These are phyloP conservation scores for Drosophila gunungcola DNA, from an alignment of 1,140 invertebrate genomes.

Conservation along the genomic window DNA sequence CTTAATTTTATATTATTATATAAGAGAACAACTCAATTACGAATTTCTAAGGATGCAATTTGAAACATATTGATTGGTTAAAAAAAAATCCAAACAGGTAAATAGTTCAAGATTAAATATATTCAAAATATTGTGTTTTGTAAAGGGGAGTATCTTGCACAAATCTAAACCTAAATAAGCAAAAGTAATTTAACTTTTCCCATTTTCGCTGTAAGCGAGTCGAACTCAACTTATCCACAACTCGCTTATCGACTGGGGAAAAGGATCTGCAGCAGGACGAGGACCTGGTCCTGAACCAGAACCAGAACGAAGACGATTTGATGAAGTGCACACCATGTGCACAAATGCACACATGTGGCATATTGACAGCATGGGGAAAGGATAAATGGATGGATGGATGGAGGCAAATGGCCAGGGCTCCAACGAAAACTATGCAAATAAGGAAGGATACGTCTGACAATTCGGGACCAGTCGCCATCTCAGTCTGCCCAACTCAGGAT, in stretches of 20 bases:
- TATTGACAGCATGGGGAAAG: conserved; percentile 58
- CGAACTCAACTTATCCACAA: conserved; percentile 33
- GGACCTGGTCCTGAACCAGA: neutral
- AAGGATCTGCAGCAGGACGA: conserved; percentile 37
- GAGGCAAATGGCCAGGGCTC: conserved; percentile 52
- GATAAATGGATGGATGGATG: neutral
- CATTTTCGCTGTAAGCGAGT: conserved; percentile 46
- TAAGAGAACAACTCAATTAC: no score
- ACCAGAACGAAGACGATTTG: conserved; percentile 55
- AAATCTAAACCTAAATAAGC: conserved; percentile 51
- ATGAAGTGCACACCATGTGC: conserved; percentile 66
- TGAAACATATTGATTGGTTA: neutral
- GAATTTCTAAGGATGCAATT: neutral
- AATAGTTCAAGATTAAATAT: neutral
- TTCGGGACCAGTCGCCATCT: conserved; percentile 21
- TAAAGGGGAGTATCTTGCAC: conserved; percentile 2
- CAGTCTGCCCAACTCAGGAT: conserved; percentile 21
- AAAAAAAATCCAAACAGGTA: no score
- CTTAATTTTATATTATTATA: no score
- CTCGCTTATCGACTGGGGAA: conserved; percentile 58
- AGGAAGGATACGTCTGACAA: conserved; percentile 57
- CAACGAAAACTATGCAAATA: conserved; percentile 75
- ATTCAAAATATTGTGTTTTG: neutral
- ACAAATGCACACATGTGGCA: conserved; percentile 53
- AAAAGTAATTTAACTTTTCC: conserved; percentile 79